Evolutionary conservation across 1,140 invertebrate species (phyloP), one percentile per base, ranked within the genome.

Genomic region (Trigoniulus corallinus): DNA sequence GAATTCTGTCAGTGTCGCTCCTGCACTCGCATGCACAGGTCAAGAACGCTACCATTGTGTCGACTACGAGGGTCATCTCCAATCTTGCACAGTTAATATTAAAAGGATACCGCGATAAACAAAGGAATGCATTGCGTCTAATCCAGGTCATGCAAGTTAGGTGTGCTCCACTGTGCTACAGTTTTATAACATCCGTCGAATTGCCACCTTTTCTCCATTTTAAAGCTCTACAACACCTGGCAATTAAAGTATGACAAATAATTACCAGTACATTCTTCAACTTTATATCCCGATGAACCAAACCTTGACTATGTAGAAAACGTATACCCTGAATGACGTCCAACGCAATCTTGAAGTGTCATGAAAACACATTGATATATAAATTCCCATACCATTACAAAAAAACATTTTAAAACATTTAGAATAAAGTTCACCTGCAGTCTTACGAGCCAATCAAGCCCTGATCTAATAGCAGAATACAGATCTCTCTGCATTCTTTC

Each of bases 201-300:
- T 7, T 43, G 41, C 22, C 18, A 23, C 18, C 29, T 34, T 26
- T 15, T 27, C 26, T 47, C 3, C 26, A 7, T 34, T 34, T 47
- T 26, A 20, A 4, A 27, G 24, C 24, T 7, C 3, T 15, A 18
- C 43, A 43, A n/a, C n/a, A n/a, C n/a, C n/a, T n/a, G n/a, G n/a
- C n/a, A n/a, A n/a, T n/a, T n/a, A n/a, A n/a, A n/a, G n/a, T n/a
- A n/a, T n/a, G n/a, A n/a, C n/a, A n/a, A n/a, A n/a, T n/a, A 65
- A 67, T 64, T 69, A 80, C 78, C 51, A 92, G 65, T 39, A 91
- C 86, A 69, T 91, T 91, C 68, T 89, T 89, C 50, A 89, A 67
- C 66, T 92, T 92, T 52, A 93, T 85, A 65, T 92, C 88, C 51
- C 88, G 73, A 65, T 91, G 87, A 10, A 91, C 81, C 1, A 92